Evolutionary conservation across 2,888 invertebrate genomes (phyloP).

Genomic region (Spisula subtruncata): DNA sequence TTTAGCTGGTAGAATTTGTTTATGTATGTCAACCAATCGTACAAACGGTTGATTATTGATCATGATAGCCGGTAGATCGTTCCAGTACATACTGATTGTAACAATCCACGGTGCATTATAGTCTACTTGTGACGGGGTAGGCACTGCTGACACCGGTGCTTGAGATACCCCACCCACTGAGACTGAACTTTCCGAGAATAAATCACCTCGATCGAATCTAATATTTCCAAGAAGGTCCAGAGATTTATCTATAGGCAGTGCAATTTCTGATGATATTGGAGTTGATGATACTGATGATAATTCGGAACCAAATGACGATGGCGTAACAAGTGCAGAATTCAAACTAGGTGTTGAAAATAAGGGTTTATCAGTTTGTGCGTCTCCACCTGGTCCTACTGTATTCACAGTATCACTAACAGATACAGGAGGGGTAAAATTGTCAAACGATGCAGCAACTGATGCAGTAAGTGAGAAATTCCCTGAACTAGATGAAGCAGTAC

Average conservation of each 20-base stretch:
- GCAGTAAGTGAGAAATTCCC: not conserved
- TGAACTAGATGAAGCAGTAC: not conserved
- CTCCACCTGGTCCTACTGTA: not conserved
- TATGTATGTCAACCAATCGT: constrained; percentile 87
- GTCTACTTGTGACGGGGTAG: constrained; percentile 58
- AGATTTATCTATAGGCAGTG: constrained; percentile 69
- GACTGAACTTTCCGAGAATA: constrained; percentile 75
- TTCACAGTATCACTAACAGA: not conserved
- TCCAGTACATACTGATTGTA: constrained; percentile 87
- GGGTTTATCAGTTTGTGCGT: not conserved
- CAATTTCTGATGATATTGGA: constrained; percentile 57
- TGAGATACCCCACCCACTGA: constrained; percentile 39
- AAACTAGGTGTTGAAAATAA: constrained; percentile 26
- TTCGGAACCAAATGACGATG: constrained; percentile 42
- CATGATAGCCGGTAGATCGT: constrained; percentile 87
- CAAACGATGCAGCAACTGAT: not conserved
- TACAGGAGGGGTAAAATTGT: not conserved
- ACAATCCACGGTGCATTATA: constrained; percentile 84
- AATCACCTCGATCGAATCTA: constrained; percentile 70
- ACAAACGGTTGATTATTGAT: constrained; percentile 85
- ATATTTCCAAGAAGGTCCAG: constrained; percentile 74
- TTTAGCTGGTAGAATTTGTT: constrained; percentile 87
- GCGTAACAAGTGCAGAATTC: not conserved
- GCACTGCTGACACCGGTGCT: not conserved
- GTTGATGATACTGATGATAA: constrained; percentile 29